These are phyloP conservation scores for Haemorhous mexicanus DNA, from an alignment of 2,113 vertebrate genomes.

Conservation along the genomic window DNA sequence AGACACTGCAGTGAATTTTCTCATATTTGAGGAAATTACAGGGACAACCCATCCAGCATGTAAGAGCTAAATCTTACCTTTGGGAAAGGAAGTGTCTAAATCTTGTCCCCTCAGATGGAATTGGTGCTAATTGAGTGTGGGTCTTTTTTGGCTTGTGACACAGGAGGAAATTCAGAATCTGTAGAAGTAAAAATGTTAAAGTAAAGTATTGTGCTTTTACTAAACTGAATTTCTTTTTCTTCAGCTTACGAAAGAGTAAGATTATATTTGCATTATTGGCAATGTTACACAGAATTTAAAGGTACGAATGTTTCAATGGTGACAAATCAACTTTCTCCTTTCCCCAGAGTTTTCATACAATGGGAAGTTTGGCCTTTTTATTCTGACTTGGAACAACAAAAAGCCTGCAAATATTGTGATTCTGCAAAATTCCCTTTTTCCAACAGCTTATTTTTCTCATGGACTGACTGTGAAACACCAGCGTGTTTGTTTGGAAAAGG, in stretches of 20 bases:
- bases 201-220: not conserved
- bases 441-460: not conserved
- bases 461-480: not conserved
- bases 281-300: not conserved
- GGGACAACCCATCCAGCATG: fast-evolving
- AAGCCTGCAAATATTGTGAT: not conserved
- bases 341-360: not conserved
- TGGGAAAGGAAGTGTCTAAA: not conserved
- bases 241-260: not conserved
- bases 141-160: not conserved
- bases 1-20: not conserved
- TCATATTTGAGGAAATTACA: not conserved
- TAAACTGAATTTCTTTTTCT: not conserved
- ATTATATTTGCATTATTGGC: not conserved
- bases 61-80: not conserved
- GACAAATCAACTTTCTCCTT: not conserved
- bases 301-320: not conserved
- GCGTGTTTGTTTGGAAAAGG: not conserved
- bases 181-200: not conserved
- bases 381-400: not conserved
- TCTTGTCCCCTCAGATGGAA: not conserved
- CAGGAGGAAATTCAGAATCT: not conserved
- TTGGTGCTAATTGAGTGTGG: not conserved
- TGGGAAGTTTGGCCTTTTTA: not conserved
- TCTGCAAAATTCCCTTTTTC: not conserved